These are phyloP conservation scores for Fragum sueziense DNA, from an alignment of 2,888 invertebrate species.

Conservation along the genomic window DNA sequence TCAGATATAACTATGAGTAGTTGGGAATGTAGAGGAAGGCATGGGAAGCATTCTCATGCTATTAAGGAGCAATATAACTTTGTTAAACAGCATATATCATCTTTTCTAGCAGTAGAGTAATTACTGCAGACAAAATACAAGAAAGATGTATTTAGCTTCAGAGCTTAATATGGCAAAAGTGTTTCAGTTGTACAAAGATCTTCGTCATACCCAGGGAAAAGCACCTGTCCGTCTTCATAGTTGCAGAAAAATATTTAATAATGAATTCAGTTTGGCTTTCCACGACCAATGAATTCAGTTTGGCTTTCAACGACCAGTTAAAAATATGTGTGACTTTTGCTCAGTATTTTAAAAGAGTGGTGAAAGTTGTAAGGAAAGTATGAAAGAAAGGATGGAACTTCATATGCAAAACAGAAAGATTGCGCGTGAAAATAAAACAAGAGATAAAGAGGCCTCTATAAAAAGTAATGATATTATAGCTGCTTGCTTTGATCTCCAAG, in stretches of 20 bases:
- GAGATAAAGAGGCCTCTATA: conserved; percentile 32
- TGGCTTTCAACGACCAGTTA: too few species aligned
- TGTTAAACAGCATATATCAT: background rate
- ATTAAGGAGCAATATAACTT: background rate
- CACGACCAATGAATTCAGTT: too few species aligned
- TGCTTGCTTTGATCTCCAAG: conserved; percentile 45
- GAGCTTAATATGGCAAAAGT: background rate
- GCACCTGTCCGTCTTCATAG: background rate
- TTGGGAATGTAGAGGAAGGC: background rate
- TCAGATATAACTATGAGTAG: background rate
- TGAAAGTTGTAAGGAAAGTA: background rate
- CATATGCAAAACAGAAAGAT: conserved; percentile 34
- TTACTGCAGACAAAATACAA: background rate
- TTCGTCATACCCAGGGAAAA: background rate
- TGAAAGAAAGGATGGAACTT: background rate
- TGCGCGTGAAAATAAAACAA: conserved; percentile 32
- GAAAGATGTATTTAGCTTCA: background rate
- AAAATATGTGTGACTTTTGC: conserved; percentile 4
- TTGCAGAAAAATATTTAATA: background rate
- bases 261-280: background rate
- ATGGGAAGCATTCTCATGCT: background rate
- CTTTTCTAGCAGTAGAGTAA: background rate
- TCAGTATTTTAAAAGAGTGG: background rate
- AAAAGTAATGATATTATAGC: conserved; percentile 9
- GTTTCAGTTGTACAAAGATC: background rate